Evolutionary conservation across 2,888 invertebrate species (phyloP).

Genomic region (Cephalotes varians): DNA sequence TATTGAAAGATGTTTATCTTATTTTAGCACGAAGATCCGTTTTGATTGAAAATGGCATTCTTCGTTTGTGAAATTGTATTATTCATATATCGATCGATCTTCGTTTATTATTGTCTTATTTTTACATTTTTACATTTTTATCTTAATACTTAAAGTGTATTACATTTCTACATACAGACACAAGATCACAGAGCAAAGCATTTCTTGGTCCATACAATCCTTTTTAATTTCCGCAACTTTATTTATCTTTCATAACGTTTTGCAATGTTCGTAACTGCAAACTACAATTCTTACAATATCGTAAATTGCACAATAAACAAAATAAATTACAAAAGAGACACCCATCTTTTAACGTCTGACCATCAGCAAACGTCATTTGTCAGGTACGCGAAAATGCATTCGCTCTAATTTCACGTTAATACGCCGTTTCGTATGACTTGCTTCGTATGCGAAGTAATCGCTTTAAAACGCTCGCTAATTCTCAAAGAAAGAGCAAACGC

Average conservation of each 20-base stretch:
- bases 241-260: slow-evolving; percentile 5
- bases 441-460: slow-evolving; percentile 50
- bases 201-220: neutral
- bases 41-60: no score
- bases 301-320: neutral
- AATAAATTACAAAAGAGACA: neutral
- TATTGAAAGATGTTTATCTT: neutral
- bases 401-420: slow-evolving; percentile 36
- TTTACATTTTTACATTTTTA: neutral
- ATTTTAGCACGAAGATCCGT: no score
- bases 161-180: neutral
- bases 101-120: no score
- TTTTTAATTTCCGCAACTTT: neutral
- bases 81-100: no score
- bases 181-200: neutral
- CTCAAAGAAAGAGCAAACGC: slow-evolving; percentile 55
- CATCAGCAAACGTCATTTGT: neutral
- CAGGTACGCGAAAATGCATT: slow-evolving; percentile 11
- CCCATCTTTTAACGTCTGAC: neutral
- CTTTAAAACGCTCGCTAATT: slow-evolving; percentile 46
- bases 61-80: no score
- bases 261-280: no score
- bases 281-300: neutral
- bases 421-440: slow-evolving; percentile 26
- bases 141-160: neutral